These are phyloP conservation scores for Tor tambroides DNA, from an alignment of 2,113 vertebrate species.

Conservation along the genomic window DNA sequence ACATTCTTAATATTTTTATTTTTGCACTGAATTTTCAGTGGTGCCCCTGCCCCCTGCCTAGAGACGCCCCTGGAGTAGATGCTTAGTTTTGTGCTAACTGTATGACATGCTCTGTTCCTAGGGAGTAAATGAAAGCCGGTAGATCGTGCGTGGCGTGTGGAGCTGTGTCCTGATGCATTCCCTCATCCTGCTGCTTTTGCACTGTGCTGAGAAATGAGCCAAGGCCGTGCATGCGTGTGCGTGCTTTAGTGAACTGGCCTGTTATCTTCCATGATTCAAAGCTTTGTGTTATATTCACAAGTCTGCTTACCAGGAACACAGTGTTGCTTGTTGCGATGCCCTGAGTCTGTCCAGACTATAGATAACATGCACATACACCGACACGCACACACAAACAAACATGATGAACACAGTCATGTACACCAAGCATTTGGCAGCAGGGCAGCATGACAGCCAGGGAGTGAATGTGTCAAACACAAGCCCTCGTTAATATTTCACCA, in stretches of 20 bases:
- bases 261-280: constrained; percentile 52
- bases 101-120: constrained; percentile 22
- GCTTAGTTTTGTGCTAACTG: background rate
- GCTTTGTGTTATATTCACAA: constrained; percentile 48
- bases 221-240: background rate
- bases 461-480: constrained; percentile 53
- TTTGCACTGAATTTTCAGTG: background rate
- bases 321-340: constrained; percentile 39
- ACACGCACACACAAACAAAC: constrained; percentile 32
- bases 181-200: constrained; percentile 27
- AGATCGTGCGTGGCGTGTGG: background rate
- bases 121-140: constrained; percentile 17
- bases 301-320: constrained; percentile 53
- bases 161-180: constrained; percentile 26
- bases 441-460: constrained; percentile 43
- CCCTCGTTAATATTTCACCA: constrained; percentile 60
- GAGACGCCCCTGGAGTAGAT: background rate
- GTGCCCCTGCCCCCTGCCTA: no score
- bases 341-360: constrained; percentile 33
- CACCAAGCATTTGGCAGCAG: constrained; percentile 45
- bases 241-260: constrained; percentile 1
- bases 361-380: constrained; percentile 37
- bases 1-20: background rate
- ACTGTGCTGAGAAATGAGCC: constrained; percentile 31
- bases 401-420: constrained; percentile 31